Percentiles rank a stretch among this genome's conserved stretches.
Evolutionary conservation across 2,113 vertebrate genomes (phyloP).

Genomic region (Albula goreensis): DNA sequence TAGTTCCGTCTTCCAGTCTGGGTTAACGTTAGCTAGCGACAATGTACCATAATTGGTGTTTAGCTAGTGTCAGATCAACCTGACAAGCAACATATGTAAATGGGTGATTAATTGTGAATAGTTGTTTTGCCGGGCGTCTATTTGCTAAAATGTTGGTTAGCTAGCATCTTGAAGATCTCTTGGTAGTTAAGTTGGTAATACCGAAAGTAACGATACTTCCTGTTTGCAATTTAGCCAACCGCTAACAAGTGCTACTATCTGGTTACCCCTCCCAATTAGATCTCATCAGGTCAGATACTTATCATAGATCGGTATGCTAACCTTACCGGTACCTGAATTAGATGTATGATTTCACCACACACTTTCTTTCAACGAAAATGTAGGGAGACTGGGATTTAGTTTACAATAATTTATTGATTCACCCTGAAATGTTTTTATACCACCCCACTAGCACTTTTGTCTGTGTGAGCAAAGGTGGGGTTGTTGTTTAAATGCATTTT

Average conservation of each 20-base stretch:
- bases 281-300: neutral
- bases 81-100: neutral
- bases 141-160: neutral
- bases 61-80: too few species aligned
- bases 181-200: neutral
- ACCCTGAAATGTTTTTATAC: too few species aligned
- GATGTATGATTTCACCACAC: too few species aligned
- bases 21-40: neutral
- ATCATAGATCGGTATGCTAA: neutral
- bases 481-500: too few species aligned
- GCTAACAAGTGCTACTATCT: neutral
- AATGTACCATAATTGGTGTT: too few species aligned
- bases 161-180: neutral
- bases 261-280: conserved; percentile 13
- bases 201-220: conserved; percentile 13
- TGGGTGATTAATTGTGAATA: neutral
- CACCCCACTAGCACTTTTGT: too few species aligned
- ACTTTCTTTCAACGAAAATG: too few species aligned
- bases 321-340: too few species aligned
- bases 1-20: conserved; percentile 22
- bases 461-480: too few species aligned
- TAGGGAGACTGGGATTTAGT: too few species aligned
- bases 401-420: too few species aligned
- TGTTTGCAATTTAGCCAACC: neutral
- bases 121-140: neutral